Evolutionary conservation across 2,797 vertebrate species (phyloP), one percentile per base, ranked within the genome.

Genomic region (Rhinella marina): DNA sequence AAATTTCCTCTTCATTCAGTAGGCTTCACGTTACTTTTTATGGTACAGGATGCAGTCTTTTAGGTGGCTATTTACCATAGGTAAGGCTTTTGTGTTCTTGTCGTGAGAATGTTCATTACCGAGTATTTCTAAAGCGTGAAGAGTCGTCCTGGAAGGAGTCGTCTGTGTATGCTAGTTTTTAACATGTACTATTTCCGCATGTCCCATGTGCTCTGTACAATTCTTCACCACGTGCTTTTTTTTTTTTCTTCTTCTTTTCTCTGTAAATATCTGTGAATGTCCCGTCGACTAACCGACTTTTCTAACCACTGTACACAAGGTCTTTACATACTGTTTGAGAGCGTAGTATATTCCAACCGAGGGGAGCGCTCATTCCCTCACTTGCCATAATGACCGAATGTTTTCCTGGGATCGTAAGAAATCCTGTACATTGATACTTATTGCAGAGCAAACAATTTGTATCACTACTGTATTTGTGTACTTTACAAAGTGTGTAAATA

Each of bases 401-500:
- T 82, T 78, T 91, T 90, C 89, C 90, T 90, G 90, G 88, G 89
- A 85, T 93, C 92, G 88, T 29, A 92, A 91, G 93, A 92, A 92
- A 92, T 89, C 75, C 92, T 94, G 91, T 94, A 93, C 92, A 93
- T 92, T 92, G 92, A 91, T 93, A 92, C 90, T 84, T 93, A 93
- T 92, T 93, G 94, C 92, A 86, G 90, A 92, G 91, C 92, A 91
- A 91, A 92, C 95, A 95, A 92, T 96, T 96, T 96, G 94, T 96
- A 96, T 94, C 95, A 92, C 94, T 94, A 94, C 94, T 96, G 96
- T 96, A 96, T 95, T 95, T 95, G 94, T 97, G 96, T 95, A 95
- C 95, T 96, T 97, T 94, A 96, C 92, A 92, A 96, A 95, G 94
- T 95, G 91, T 98, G 97, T 98, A 97, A 98, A 97, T 97, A 97